Evolutionary conservation across 1,140 invertebrate genomes (phyloP).

Genomic region (Ostrea denselamellosa): DNA sequence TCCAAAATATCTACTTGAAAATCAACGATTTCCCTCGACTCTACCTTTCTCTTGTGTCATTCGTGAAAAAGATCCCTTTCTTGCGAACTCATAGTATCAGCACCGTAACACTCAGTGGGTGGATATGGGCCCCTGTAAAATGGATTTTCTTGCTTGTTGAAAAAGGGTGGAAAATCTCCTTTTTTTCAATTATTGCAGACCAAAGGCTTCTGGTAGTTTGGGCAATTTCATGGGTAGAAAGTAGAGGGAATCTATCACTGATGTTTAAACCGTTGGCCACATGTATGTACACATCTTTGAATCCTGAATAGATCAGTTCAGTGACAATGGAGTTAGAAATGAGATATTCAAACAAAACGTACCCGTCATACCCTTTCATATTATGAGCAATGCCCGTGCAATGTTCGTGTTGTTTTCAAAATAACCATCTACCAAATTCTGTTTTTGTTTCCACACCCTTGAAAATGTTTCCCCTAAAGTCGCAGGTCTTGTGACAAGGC

Average conservation of each 20-base stretch:
- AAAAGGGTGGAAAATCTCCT: conserved; percentile 56
- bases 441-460: not conserved
- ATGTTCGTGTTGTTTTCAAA: too few relatives aligned
- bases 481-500: conserved; percentile 48
- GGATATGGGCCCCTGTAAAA: conserved; percentile 48
- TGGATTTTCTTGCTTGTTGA: conserved; percentile 50
- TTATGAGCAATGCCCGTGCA: conserved; percentile 45
- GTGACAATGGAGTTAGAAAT: conserved; percentile 39
- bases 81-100: conserved; percentile 40
- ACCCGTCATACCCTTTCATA: conserved; percentile 48
- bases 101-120: conserved; percentile 5
- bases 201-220: too few relatives aligned
- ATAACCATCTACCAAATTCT: conserved; percentile 48
- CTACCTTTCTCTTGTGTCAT: conserved; percentile 48
- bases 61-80: conserved; percentile 36
- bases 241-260: conserved; percentile 52
- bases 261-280: conserved; percentile 38
- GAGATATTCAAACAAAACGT: conserved; percentile 46
- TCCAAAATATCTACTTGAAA: conserved; percentile 45
- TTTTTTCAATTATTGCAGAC: conserved; percentile 50
- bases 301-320: conserved; percentile 39
- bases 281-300: conserved; percentile 47
- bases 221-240: conserved; percentile 58
- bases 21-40: conserved; percentile 41
- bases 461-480: conserved; percentile 46